Conservation (phyloP, 2,113 vertebrate species). For the Ptilorrhoa leucosticta region DNA sequence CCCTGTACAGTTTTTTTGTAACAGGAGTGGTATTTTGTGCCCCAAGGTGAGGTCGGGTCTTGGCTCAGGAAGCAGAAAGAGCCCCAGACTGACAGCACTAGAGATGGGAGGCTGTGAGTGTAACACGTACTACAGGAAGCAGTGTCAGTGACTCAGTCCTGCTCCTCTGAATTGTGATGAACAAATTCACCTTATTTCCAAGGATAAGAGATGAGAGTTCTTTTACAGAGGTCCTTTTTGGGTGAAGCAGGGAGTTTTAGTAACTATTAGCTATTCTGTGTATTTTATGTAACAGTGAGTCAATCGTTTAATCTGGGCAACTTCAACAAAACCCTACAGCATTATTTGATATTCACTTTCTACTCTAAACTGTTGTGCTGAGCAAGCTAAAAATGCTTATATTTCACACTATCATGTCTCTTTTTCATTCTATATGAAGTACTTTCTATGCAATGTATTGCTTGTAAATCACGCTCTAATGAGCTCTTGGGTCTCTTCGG, state of each 20-base stretch:
- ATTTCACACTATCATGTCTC: background rate
- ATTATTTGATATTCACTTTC: background rate
- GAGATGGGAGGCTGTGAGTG: background rate
- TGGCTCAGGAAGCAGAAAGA: background rate
- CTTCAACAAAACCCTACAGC: background rate
- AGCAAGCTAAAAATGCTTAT: background rate
- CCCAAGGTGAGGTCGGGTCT: background rate
- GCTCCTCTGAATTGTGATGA: background rate
- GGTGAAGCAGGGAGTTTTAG: background rate
- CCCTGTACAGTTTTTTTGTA: background rate
- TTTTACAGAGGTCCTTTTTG: background rate
- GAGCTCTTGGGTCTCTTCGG: background rate
- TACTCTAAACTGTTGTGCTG: background rate
- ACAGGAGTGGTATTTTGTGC: background rate
- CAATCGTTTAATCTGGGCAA: background rate
- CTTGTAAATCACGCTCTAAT: constrained; percentile 3
- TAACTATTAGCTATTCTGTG: background rate
- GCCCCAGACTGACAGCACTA: background rate
- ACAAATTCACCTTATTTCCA: background rate
- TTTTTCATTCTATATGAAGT: background rate
- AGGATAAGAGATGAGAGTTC: background rate
- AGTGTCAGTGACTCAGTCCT: background rate
- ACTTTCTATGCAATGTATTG: background rate
- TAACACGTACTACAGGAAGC: rapidly evolving
- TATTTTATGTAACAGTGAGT: background rate